Conservation (phyloP, 2,797 vertebrate genomes). For the Oreochromis mossambicus region DNA sequence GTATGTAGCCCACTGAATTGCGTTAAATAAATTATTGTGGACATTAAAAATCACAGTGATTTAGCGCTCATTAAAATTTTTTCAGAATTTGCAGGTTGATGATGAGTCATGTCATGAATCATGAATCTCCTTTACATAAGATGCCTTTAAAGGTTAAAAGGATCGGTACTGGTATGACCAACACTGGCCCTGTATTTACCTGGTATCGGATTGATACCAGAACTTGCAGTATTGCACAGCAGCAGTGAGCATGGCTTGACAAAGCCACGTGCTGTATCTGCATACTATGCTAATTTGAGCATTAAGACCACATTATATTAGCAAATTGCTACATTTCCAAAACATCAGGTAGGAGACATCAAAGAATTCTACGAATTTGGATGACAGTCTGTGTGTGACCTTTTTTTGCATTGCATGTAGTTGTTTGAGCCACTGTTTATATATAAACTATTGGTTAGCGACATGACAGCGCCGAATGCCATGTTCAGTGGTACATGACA, state of each 20-base stretch:
- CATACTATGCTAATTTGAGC: fast-evolving
- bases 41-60: fast-evolving
- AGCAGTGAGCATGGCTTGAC: not conserved
- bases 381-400: not conserved
- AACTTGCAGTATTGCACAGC: not conserved
- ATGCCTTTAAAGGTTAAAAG: not conserved
- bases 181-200: not conserved
- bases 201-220: not conserved
- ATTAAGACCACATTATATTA: not conserved
- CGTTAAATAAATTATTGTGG: not conserved
- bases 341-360: not conserved
- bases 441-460: not conserved
- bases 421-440: not conserved
- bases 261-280: not conserved
- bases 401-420: not conserved
- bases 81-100: not conserved
- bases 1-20: not conserved
- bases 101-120: not conserved
- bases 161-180: not conserved
- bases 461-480: not conserved
- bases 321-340: not conserved
- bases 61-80: not conserved
- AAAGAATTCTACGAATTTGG: not conserved
- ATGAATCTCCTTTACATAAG: not conserved
- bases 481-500: not conserved